Conservation (phyloP, 2,797 vertebrate genomes). For the Molossus molossus region DNA sequence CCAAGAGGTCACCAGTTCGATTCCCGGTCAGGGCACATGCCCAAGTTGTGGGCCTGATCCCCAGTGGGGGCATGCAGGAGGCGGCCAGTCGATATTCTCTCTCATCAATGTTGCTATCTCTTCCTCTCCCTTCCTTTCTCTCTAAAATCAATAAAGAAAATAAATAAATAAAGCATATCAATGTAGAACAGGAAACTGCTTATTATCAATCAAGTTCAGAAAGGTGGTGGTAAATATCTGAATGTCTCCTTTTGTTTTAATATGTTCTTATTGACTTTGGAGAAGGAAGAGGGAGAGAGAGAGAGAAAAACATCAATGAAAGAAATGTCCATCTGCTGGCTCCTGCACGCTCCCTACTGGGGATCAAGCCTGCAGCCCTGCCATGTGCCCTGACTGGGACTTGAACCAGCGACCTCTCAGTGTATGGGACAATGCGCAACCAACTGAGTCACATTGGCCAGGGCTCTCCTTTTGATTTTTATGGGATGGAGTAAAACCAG, state of each 20-base stretch:
- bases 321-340: neutral
- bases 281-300: neutral
- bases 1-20: too few species aligned
- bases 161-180: neutral
- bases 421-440: too few species aligned
- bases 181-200: neutral
- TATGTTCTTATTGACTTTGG: neutral
- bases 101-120: too few species aligned
- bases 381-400: neutral
- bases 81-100: too few species aligned
- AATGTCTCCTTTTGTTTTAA: constrained; percentile 14
- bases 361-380: neutral
- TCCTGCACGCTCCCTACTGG: neutral
- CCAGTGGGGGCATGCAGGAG: too few species aligned
- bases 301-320: neutral
- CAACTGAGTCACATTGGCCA: neutral
- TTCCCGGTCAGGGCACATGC: too few species aligned
- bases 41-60: too few species aligned
- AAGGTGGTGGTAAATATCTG: neutral
- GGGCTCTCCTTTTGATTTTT: constrained; percentile 14
- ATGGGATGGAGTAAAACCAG: neutral
- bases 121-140: too few species aligned
- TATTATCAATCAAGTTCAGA: constrained; percentile 19
- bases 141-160: neutral
- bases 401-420: neutral